Conservation (phyloP, 37 sponge, comb jelly and placozoan species). For the Beroe ovata region DNA sequence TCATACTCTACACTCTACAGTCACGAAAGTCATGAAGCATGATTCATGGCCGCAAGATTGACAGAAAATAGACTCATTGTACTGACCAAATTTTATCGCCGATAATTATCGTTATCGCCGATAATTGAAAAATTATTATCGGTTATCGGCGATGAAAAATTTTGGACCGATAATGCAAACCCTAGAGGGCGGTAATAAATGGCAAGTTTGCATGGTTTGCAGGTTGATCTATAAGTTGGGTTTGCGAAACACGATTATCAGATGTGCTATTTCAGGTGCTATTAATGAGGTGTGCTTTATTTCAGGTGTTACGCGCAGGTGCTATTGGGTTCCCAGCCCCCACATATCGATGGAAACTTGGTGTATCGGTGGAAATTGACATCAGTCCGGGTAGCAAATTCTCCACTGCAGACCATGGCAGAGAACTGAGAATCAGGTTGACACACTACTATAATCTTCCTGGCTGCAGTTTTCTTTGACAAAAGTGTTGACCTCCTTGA, state of each 20-base stretch:
- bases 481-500: too few relatives aligned
- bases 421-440: slow-evolving; percentile 18
- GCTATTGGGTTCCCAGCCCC: slow-evolving; percentile 52
- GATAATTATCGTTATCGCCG: slow-evolving; percentile 13
- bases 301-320: not conserved
- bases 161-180: slow-evolving; percentile 11
- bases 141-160: slow-evolving; percentile 4
- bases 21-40: not conserved
- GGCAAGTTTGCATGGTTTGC: too few relatives aligned
- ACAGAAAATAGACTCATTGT: too few relatives aligned
- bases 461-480: too few relatives aligned
- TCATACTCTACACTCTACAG: too few relatives aligned
- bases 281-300: too few relatives aligned
- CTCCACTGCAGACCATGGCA: slow-evolving; percentile 38
- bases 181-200: too few relatives aligned
- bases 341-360: slow-evolving; percentile 20
- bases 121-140: slow-evolving; percentile 2
- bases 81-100: too few relatives aligned
- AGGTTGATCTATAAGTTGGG: too few relatives aligned
- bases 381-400: slow-evolving; percentile 28
- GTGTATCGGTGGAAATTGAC: slow-evolving; percentile 41
- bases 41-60: slow-evolving; percentile 5
- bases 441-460: too few relatives aligned
- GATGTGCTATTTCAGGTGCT: too few relatives aligned
- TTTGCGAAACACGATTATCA: too few relatives aligned